Conservation (phyloP, 2,888 invertebrate genomes). For the Carpatolechia fugitivella region DNA sequence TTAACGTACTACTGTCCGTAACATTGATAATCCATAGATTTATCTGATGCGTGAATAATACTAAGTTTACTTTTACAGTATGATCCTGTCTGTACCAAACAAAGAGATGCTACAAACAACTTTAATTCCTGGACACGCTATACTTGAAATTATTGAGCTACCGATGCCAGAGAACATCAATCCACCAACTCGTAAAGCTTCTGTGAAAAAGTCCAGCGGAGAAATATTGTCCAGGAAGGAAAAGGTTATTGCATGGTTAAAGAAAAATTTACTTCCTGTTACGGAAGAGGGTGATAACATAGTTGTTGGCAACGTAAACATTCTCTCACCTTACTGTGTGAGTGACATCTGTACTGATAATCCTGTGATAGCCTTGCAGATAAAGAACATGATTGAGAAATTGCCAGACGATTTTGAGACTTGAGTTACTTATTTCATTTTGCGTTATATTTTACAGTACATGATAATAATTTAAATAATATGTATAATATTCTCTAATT, state of each 20-base stretch:
- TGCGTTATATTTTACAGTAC: too few species aligned
- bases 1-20: too few species aligned
- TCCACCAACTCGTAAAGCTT: conserved; percentile 34
- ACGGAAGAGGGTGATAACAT: conserved; percentile 52
- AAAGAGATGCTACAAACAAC: conserved; percentile 41
- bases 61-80: conserved; percentile 48
- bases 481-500: too few species aligned
- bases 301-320: conserved; percentile 48
- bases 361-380: conserved; percentile 53
- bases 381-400: conserved; percentile 51
- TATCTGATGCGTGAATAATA: too few species aligned
- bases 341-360: conserved; percentile 59
- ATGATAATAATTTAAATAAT: too few species aligned
- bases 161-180: conserved; percentile 25
- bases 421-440: not conserved
- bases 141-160: conserved; percentile 40
- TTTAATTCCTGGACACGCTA: conserved; percentile 59
- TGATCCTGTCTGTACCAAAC: conserved; percentile 48
- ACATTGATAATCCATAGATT: too few species aligned
- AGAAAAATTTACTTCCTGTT: conserved; percentile 53
- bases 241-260: conserved; percentile 55
- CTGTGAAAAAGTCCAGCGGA: conserved; percentile 18
- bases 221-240: conserved; percentile 40
- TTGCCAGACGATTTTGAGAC: conserved; percentile 51
- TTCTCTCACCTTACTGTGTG: conserved; percentile 55